phyloP scores from a whole-genome alignment of 1,140 invertebrate species.

The Antheraea mylitta region DNA sequence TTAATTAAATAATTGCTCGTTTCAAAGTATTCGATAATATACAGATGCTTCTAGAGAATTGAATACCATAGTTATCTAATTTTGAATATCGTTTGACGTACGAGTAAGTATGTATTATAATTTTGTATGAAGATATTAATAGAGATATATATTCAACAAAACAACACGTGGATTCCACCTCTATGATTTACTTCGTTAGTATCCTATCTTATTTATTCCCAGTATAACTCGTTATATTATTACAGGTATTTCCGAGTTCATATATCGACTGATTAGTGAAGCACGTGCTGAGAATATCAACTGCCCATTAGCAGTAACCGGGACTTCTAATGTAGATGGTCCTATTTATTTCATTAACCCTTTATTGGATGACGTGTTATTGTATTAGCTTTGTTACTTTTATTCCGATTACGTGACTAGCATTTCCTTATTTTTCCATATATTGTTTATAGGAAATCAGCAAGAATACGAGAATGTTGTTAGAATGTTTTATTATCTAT shows the following conservation, averaged over 20 bases:
- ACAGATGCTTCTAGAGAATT: no score
- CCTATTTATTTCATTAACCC: constrained; percentile 42
- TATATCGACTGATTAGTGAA: constrained; percentile 61
- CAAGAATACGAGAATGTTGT: background rate
- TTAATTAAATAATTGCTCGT: no score
- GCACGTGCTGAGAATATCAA: constrained; percentile 55
- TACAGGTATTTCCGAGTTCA: constrained; percentile 41
- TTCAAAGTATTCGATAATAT: no score
- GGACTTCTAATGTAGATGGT: constrained; percentile 22
- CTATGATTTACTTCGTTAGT: background rate
- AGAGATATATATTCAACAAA: background rate
- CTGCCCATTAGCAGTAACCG: constrained; percentile 18
- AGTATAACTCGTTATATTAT: constrained; percentile 46
- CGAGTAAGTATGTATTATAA: no score
- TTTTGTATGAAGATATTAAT: no score
- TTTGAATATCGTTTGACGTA: no score
- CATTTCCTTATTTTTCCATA: background rate
- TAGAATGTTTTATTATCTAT: no score
- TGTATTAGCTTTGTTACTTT: constrained; percentile 4
- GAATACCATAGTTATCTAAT: no score
- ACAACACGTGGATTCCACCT: background rate
- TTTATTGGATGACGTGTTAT: constrained; percentile 39
- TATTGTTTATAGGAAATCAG: background rate
- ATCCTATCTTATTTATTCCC: constrained; percentile 14
- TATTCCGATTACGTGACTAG: constrained; percentile 1